Base-by-base conservation (phyloP, 2,797 vertebrate species). In the Sebastes flavidus region DNA sequence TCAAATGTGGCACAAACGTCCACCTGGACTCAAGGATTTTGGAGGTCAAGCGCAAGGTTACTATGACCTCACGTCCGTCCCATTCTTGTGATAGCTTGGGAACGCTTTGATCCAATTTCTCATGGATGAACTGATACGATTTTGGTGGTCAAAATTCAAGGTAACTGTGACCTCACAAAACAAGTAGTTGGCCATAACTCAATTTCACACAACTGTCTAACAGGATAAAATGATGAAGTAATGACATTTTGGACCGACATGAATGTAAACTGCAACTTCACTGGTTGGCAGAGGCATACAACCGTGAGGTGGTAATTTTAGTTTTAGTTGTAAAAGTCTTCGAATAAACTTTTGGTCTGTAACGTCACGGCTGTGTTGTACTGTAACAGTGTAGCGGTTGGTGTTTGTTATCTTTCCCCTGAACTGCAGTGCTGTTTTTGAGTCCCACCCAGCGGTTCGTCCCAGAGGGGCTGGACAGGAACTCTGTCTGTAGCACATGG, bases 381-480 rank as follows among this genome's bases (percentile, higher is more conserved):
- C 68, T 58, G 36, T 30, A 59, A 65, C 18, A 55, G 12, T 1
- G 3, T 32, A 8, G 60, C 25, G 30, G 49, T 65, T 67, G 22
- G 16, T 60, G 42, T 76, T 78, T 69, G 87, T 94, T 91, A 92
- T 94, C 90, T 91, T 79, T 88, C 65, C 65, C 8, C 63, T 83
- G 71, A 87, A 80, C 82, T 76, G 83, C 60, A 74, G 59, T 55
- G 1, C 13, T 85, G 59, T 61, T n/a, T 88, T 56, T 82, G 77
- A 76, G 78, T 85, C 79, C 88, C 90, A 87, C 93, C 93, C 91
- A 81, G 66, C 24, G 18, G 60, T 71, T 65, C 8, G 24, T 88
- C 90, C 83, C 83, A 0, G 5, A 62, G 81, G 87, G 82, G 71
- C 68, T 1, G 16, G 68, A 82, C 88, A 83, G 90, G 91, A 93